These are phyloP conservation scores for Aelia acuminata DNA, from an alignment of 2,888 invertebrate genomes.

Conservation along the genomic window DNA sequence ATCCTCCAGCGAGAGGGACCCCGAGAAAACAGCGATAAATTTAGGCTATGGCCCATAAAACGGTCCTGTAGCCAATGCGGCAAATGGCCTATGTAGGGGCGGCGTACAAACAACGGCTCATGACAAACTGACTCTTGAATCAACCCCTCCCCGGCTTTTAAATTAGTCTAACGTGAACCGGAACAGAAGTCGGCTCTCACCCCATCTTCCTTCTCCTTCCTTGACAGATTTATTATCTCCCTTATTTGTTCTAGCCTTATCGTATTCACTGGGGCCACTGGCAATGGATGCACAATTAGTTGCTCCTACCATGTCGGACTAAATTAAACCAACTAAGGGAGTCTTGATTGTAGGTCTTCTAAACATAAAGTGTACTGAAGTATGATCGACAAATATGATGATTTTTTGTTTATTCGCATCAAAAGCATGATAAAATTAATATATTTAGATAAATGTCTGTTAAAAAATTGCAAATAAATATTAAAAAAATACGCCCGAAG, in stretches of 20 bases:
- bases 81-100: slow-evolving; percentile 57
- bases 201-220: slow-evolving; percentile 47
- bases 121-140: slow-evolving; percentile 55
- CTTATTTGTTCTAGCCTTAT: slow-evolving; percentile 50
- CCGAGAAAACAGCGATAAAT: slow-evolving; percentile 57
- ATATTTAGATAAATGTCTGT: too few species aligned
- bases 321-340: background rate
- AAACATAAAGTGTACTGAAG: background rate
- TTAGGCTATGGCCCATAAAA: slow-evolving; percentile 58
- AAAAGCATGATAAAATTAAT: too few species aligned
- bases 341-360: background rate
- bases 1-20: slow-evolving; percentile 48
- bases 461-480: too few species aligned
- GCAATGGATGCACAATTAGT: slow-evolving; percentile 30
- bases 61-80: slow-evolving; percentile 57
- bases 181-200: slow-evolving; percentile 50
- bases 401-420: too few species aligned
- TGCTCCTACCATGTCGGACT: background rate
- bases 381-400: background rate
- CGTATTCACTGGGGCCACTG: background rate
- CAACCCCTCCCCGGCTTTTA: slow-evolving; percentile 56
- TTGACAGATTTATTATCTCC: slow-evolving; percentile 49
- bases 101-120: slow-evolving; percentile 55
- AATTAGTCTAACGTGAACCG: slow-evolving; percentile 54
- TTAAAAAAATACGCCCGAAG: too few species aligned